Evolutionary conservation across 2,113 vertebrate species (phyloP), one percentile per base, ranked within the genome.

Genomic region (Castor canadensis): DNA sequence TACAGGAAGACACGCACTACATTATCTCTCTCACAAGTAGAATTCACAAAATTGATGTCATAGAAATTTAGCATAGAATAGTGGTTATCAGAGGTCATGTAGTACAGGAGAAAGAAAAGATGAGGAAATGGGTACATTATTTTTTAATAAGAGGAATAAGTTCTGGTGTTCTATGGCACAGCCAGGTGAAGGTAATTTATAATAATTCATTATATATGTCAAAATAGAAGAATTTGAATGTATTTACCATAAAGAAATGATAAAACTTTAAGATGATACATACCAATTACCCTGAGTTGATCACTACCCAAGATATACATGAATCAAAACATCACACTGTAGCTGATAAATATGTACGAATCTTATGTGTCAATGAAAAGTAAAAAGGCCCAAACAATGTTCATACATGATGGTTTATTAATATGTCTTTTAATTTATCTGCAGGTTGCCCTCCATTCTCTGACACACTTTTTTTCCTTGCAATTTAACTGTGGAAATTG

Each of bases 401-500:
- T 11, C 16, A 87, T 35, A 43, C 26, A 43, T 69, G 22, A 58
- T 54, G 38, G 54, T 60, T 95, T 77, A 71, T 47, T 66, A 15
- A 56, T 62, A n/a, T n/a, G 20, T 62, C 24, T 54, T 90, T 85
- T 43, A 12, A 83, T 56, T 20, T 73, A 90, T 26, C 26, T 49
- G 17, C 2, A 89, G 35, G 1, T 45, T 87, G 10, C 16, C 26
- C 5, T 56, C 47, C 19, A 6, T 71, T 87, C 6, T 47, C 20
- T 62, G 15, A 45, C n/a, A 28, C 22, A 64, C 22, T 1, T 60
- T n/a, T 62, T 26, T 87, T 40, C 32, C 66, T 80, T 92, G 45
- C 9, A 43, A 62, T 75, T 87, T 82, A 77, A 85, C 85, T 80
- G 15, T 85, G 89, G 84, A 90, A 96, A 89, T 32, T 82, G 56